Percentiles rank a stretch among this genome's conserved stretches.
These are phyloP conservation scores for Patagioenas fasciata DNA, from an alignment of 2,113 vertebrate genomes.

Conservation along the genomic window DNA sequence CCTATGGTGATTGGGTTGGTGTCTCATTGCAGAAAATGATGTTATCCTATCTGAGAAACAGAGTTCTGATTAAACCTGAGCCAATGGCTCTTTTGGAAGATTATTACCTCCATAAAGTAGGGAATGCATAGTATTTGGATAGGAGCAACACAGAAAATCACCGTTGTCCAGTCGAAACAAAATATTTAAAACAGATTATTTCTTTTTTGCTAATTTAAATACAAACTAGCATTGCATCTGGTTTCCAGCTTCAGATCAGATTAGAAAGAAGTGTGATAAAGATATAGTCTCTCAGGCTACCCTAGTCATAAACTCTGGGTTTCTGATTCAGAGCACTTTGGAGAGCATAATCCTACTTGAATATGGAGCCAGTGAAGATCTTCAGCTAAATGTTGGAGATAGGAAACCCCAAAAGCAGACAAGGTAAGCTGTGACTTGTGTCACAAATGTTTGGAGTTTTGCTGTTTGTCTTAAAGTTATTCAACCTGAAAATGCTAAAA, in stretches of 20 bases:
- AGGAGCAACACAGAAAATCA: neutral
- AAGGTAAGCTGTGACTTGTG: neutral
- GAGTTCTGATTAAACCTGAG: neutral
- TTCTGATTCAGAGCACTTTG: neutral
- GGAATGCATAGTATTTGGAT: neutral
- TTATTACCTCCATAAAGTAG: accelerated
- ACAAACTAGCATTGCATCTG: accelerated
- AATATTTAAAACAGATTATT: neutral
- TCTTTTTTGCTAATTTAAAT: neutral
- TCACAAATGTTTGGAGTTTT: neutral
- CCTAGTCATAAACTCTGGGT: neutral
- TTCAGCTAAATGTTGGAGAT: neutral
- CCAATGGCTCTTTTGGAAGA: neutral
- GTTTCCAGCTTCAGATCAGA: neutral
- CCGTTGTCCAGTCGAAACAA: neutral
- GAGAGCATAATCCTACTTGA: neutral
- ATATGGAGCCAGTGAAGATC: neutral
- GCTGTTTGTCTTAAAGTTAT: neutral
- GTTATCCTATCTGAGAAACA: neutral
- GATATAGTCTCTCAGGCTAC: neutral
- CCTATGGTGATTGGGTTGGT: accelerated
- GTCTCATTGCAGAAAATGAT: neutral
- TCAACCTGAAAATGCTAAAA: neutral
- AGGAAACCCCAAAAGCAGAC: neutral
- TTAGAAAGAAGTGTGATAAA: neutral